These are phyloP conservation scores for Todus mexicanus DNA, from an alignment of 2,797 vertebrate species.

Conservation along the genomic window DNA sequence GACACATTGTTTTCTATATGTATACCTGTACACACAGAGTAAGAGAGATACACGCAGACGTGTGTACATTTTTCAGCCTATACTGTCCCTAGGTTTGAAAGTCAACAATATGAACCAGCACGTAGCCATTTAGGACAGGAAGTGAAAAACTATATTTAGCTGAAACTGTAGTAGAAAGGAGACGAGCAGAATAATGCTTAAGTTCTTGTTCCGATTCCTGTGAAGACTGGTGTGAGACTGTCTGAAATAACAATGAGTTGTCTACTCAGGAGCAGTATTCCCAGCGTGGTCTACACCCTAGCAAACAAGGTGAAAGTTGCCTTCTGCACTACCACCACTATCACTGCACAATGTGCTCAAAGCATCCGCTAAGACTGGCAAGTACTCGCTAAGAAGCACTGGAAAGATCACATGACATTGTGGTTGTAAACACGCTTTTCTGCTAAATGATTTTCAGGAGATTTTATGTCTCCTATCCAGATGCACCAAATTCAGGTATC, in stretches of 20 bases:
- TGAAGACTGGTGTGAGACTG: not conserved
- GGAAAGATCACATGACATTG: not conserved
- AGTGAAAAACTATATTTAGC: conserved; percentile 1
- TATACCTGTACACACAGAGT: not conserved
- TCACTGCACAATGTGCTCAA: not conserved
- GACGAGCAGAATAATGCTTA: not conserved
- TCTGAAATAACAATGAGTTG: not conserved
- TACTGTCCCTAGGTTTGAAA: not conserved
- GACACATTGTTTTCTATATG: not conserved
- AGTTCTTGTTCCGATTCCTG: not conserved
- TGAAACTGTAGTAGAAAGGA: not conserved
- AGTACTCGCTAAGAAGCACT: not conserved
- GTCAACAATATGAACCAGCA: not conserved
- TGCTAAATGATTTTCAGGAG: not conserved
- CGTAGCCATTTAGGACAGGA: not conserved
- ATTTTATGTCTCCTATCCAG: not conserved
- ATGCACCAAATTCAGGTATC: not conserved
- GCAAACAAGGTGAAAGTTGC: not conserved
- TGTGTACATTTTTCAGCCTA: not conserved
- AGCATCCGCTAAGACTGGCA: accelerated
- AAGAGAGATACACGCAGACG: not conserved
- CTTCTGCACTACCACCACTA: not conserved
- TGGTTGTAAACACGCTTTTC: not conserved
- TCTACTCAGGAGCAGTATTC: not conserved
- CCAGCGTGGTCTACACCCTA: not conserved